Conservation (phyloP, 2,797 vertebrate species). For the Gadopsis marmoratus region DNA sequence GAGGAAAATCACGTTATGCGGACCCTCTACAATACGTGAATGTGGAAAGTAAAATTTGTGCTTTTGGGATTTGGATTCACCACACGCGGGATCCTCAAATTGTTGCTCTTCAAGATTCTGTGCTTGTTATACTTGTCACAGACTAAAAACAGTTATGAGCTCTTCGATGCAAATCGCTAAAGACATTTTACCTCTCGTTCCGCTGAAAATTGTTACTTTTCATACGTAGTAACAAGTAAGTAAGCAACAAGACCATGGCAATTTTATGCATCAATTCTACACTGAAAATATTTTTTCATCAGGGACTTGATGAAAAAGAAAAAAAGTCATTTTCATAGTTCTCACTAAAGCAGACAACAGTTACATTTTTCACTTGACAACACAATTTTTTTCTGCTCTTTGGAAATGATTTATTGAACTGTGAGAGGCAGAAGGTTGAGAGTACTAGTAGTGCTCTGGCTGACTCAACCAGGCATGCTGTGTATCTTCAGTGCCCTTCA, state of each 20-base stretch:
- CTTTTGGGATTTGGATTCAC: background rate
- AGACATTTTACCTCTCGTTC: background rate
- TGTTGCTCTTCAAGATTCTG: background rate
- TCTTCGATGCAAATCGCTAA: background rate
- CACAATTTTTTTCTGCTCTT: constrained; percentile 19
- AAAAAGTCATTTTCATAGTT: background rate
- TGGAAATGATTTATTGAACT: constrained; percentile 33
- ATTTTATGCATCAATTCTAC: background rate
- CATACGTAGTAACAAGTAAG: background rate
- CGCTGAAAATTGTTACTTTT: background rate
- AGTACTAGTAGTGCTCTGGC: constrained; percentile 27
- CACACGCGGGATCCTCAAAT: background rate
- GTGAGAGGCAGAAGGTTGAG: constrained; percentile 54
- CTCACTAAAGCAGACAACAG: constrained; percentile 4
- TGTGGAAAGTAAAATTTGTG: background rate
- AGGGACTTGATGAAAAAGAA: background rate
- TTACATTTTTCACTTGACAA: constrained; percentile 6
- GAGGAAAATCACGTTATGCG: background rate
- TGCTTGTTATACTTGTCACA: background rate
- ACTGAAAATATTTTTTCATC: background rate
- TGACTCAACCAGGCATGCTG: constrained; percentile 48
- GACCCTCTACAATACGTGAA: background rate
- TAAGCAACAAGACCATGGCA: background rate
- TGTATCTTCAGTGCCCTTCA: constrained; percentile 70
- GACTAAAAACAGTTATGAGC: background rate